These are phyloP conservation scores for Hydrotaea cyrtoneurina DNA, from an alignment of 2,888 invertebrate genomes.

Conservation along the genomic window DNA sequence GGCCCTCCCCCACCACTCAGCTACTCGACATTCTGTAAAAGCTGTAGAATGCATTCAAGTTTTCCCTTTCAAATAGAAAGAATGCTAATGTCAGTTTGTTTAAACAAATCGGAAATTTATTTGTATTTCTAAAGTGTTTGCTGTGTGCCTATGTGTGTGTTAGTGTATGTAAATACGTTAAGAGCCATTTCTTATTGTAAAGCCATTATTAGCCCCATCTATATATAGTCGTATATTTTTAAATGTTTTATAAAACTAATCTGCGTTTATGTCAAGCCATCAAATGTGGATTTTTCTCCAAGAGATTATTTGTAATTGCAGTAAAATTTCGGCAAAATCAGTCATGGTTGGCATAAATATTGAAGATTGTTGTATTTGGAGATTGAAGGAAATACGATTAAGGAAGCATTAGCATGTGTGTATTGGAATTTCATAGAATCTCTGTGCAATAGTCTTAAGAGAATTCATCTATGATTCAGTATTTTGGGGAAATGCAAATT, in stretches of 20 bases:
- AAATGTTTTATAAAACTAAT: not conserved
- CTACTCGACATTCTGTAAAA: not conserved
- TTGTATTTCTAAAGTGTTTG: constrained; percentile 29
- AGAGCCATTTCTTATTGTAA: constrained; percentile 23
- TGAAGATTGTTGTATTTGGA: too few relatives aligned
- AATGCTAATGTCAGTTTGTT: constrained; percentile 34
- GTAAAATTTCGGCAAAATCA: too few relatives aligned
- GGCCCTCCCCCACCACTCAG: not conserved
- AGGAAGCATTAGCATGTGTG: too few relatives aligned
- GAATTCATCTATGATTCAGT: too few relatives aligned
- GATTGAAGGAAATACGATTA: too few relatives aligned
- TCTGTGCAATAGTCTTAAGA: too few relatives aligned
- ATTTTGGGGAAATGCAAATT: too few relatives aligned
- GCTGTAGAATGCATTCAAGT: constrained; percentile 20
- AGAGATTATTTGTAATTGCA: not conserved
- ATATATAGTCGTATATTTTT: not conserved
- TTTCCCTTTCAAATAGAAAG: constrained; percentile 21
- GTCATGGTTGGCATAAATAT: too few relatives aligned
- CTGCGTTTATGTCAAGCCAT: not conserved
- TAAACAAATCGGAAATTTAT: constrained; percentile 33
- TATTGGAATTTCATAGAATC: too few relatives aligned
- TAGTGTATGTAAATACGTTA: constrained; percentile 9
- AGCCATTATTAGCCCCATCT: constrained; percentile 11
- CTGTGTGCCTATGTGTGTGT: not conserved
- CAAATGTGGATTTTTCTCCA: not conserved